Base-by-base conservation (phyloP, 2,797 vertebrate species). In the Protosalanx chinensis region DNA sequence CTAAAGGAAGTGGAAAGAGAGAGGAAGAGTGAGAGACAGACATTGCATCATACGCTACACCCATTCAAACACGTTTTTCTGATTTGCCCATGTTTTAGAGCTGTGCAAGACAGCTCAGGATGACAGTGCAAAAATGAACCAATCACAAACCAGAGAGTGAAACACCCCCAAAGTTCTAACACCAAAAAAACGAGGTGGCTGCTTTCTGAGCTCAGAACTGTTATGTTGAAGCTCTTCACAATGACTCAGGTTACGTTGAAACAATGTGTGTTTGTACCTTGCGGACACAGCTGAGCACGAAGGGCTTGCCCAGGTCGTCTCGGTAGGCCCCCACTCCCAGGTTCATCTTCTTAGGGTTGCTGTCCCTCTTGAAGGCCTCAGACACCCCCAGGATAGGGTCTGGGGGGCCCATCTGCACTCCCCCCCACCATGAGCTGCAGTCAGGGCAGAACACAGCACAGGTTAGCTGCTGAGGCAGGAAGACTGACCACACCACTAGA, bases 311-410 rank as follows among this genome's bases (percentile, higher is more conserved):
- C 0, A 90, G 92, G 86, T 99, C 97, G 32, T 99, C 96, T 62
- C 97, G 93, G 86, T 99, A 99, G 0, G 98, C 98, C 32, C 98
- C 98, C 1, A 99, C 97, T 1, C 97, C 98, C 76, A 99, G 91
- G 86, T 99, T 99, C 96, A 99, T 99, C 90, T 99, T 99, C 91
- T 99, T 98, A 73, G 95, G 91, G 86, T 93, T 99, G 81, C 86
- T 92, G 87, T 99, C 98, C 2, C 88, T 95, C 81, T 95, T 99
- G 89, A 92, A 99, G 81, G 98, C 98, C 87, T 99, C 98, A 0
- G 92, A 95, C 78, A 99, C 97, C 15, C 97, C 97, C 87, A 99
- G 91, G 83, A 99, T 98, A 76, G 98, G 97, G 84, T 99, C 97
- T 0, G 98, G 97, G 72, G 97, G 97, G 5, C 98, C 97, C 97